These are phyloP conservation scores for Orius insidiosus DNA, from an alignment of 1,140 invertebrate genomes.

Conservation along the genomic window DNA sequence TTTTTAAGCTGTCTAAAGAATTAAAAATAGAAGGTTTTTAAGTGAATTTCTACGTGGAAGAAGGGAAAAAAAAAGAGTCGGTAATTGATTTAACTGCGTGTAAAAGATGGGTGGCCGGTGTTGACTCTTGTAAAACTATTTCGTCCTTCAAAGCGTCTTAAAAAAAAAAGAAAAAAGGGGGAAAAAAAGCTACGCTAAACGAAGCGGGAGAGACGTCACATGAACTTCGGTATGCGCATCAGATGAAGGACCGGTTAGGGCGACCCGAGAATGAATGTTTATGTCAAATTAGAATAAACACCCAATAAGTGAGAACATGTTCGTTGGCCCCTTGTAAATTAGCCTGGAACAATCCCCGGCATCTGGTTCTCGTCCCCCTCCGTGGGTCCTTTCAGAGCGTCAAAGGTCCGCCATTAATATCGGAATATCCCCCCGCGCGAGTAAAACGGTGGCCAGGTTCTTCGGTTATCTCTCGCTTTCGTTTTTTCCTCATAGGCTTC, in stretches of 20 bases:
- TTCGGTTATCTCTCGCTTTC: no score
- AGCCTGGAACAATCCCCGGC: conserved; percentile 8
- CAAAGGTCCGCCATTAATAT: conserved; percentile 9
- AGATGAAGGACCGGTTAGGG: conserved; percentile 5
- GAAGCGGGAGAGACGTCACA: conserved; percentile 1
- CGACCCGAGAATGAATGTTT: conserved; percentile 9
- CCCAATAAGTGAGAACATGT: conserved; percentile 12
- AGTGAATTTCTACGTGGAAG: no score
- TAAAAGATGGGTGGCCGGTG: no score
- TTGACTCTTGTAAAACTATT: neutral
- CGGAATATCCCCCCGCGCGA: conserved; percentile 6
- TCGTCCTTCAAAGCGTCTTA: neutral
- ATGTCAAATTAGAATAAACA: conserved; percentile 12
- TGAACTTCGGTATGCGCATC: conserved; percentile 5
- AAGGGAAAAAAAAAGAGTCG: no score
- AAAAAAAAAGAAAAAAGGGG: neutral
- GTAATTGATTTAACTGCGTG: no score
- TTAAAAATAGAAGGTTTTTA: no score
- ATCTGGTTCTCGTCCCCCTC: conserved; percentile 4
- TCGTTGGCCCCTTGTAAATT: conserved; percentile 8
- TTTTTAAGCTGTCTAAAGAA: no score
- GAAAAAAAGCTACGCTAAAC: neutral
- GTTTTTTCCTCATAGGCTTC: conserved; percentile 1
- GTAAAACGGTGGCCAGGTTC: no score
- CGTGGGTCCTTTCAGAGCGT: neutral